phyloP scores from a whole-genome alignment of 1,140 invertebrate genomes.

The Glossosoma conforme region DNA sequence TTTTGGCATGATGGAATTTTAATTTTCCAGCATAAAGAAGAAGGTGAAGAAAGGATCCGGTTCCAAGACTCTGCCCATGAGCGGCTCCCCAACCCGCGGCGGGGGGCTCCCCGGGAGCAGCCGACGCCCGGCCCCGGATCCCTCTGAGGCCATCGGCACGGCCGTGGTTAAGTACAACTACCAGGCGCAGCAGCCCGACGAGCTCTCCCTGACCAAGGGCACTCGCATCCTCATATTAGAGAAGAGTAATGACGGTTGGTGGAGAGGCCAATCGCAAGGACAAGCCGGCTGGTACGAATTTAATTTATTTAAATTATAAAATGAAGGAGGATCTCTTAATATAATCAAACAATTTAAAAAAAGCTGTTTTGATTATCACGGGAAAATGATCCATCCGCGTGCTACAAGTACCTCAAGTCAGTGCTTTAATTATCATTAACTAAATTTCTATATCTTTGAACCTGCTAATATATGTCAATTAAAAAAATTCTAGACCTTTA shows the following conservation, averaged over 20 bases:
- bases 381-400: not conserved
- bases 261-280: slow-evolving; percentile 85
- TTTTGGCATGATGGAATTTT: too few species aligned
- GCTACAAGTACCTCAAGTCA: too few species aligned
- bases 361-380: too few species aligned
- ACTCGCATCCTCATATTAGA: slow-evolving; percentile 91
- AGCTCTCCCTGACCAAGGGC: slow-evolving; percentile 88
- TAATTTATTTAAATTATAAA: too few species aligned
- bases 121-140: slow-evolving; percentile 71
- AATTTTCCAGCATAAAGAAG: slow-evolving; percentile 80
- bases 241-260: slow-evolving; percentile 99
- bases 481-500: too few species aligned
- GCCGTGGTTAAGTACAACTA: slow-evolving; percentile 98
- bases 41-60: slow-evolving; percentile 83
- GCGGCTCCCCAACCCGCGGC: slow-evolving; percentile 74
- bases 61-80: slow-evolving; percentile 78
- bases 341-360: too few species aligned
- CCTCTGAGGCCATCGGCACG: slow-evolving; percentile 80
- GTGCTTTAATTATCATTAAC: too few species aligned
- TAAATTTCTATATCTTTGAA: too few species aligned
- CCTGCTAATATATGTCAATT: too few species aligned
- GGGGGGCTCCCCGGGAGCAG: slow-evolving; percentile 66
- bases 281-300: slow-evolving; percentile 62
- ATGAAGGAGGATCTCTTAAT: too few species aligned
- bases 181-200: slow-evolving; percentile 94